These are phyloP conservation scores for Tragelaphus eurycerus DNA, from an alignment of 2,797 vertebrate species.

Conservation along the genomic window DNA sequence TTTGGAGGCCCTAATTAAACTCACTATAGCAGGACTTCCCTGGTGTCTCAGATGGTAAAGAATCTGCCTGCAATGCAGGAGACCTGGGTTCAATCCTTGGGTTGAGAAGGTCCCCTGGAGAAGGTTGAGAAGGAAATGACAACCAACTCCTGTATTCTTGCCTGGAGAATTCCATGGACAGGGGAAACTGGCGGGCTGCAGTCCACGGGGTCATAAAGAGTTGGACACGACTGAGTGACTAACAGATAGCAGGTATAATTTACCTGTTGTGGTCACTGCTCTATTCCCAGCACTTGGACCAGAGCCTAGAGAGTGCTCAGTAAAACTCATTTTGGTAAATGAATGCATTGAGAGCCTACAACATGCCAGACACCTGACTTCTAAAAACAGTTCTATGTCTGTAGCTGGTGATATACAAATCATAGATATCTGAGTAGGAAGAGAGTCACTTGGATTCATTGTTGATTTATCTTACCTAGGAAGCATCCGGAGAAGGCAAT, in stretches of 20 bases:
- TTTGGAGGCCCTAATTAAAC: neutral
- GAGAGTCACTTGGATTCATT: neutral
- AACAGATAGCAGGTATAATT: neutral
- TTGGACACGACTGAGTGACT: neutral
- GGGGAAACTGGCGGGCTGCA: neutral
- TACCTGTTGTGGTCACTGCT: neutral
- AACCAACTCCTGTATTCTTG: neutral
- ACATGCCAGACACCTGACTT: neutral
- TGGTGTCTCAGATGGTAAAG: neutral
- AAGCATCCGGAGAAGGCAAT: neutral
- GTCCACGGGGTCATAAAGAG: neutral
- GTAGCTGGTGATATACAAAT: neutral
- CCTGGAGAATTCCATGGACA: neutral
- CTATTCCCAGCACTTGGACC: neutral
- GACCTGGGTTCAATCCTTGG: neutral
- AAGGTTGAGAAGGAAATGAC: neutral
- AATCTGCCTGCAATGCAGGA: neutral
- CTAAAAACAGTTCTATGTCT: neutral
- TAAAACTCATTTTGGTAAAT: neutral
- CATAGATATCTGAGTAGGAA: neutral
- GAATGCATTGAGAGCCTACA: neutral
- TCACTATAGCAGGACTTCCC: neutral
- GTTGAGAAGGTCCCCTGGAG: neutral
- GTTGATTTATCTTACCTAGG: neutral
- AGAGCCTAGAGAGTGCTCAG: neutral